Evolutionary conservation across 2,888 invertebrate genomes (phyloP).

Genomic region (Drosophila subsilvestris): DNA sequence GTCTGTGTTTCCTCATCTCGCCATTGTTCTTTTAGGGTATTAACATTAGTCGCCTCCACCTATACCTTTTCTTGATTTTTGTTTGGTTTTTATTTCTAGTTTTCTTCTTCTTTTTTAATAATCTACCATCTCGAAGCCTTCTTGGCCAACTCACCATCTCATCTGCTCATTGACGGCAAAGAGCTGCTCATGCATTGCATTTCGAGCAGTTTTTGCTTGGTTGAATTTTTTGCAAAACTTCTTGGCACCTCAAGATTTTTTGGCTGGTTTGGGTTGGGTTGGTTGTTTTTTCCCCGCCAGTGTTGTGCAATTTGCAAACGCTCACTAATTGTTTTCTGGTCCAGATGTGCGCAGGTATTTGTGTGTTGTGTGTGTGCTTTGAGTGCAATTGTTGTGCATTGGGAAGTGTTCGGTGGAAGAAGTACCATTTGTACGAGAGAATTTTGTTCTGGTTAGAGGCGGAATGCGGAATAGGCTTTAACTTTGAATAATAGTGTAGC

Average conservation of each 20-base stretch:
- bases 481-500: neutral
- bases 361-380: conserved; percentile 4
- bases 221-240: conserved; percentile 40
- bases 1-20: neutral
- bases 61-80: neutral
- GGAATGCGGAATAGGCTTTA: neutral
- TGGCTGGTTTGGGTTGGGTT: neutral
- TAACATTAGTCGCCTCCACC: neutral
- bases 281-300: conserved; percentile 6
- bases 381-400: conserved; percentile 32
- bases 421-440: conserved; percentile 33
- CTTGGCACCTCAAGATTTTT: conserved; percentile 53
- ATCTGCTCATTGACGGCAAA: conserved; percentile 40
- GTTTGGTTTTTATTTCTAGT: neutral
- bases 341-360: conserved; percentile 12
- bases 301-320: conserved; percentile 31
- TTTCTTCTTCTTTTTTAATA: conserved; percentile 33
- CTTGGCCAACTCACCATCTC: conserved; percentile 40
- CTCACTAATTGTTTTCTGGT: conserved; percentile 55
- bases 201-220: conserved; percentile 31
- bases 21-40: neutral
- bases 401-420: conserved; percentile 40
- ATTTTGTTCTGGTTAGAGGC: neutral
- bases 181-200: conserved; percentile 53
- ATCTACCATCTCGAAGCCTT: conserved; percentile 41